Base-by-base conservation (phyloP, 1,140 invertebrate species). In the Antheraea pernyi region DNA sequence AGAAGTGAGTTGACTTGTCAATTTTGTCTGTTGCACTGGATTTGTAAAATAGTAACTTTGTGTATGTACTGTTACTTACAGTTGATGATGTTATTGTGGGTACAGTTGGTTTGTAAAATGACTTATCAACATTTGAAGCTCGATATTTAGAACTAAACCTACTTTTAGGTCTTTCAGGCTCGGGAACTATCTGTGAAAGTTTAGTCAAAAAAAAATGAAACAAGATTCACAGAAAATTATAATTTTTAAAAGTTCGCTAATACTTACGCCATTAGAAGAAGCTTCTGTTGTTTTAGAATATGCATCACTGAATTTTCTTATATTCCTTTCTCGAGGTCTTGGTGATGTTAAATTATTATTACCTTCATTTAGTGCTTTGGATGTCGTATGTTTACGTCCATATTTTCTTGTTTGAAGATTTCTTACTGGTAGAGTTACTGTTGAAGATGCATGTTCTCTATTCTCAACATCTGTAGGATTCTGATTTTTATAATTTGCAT, bases 81-180 rank as follows among this genome's bases (percentile, higher is more conserved):
- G 88, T 89, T 79, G 92, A 89, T 74, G 91, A 74, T 80, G 91
- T 93, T 22, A 93, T 83, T 71, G 91, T 84, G 18, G 92, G 92
- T 76, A 93, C 89, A 75, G 92, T 93, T 60, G 92, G 82, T 84
- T 89, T 89, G 74, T 93, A 93, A 83, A 86, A 86, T 68, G 91
- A 86, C 82, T 85, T 92, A 71, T 92, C 84, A 37, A 88, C 65
- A 76, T 85, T 82, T 65, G 90, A 87, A 64, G 84, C 86, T 84
- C 91, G 80, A 78, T 92, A 93, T 82, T 92, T 92, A 67, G 92
- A 91, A 78, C 92, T 93, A 82, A 88, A 93, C 74, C 89, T 88
- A 75, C 86, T 84, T 83, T 86, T 90, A 75, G 77, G 68, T 81
- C 91, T 93, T 72, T 89, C 87, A 58, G 82, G 74, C 70, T 89